phyloP scores from a whole-genome alignment of 2,888 invertebrate genomes.

The Tethea ocularis region DNA sequence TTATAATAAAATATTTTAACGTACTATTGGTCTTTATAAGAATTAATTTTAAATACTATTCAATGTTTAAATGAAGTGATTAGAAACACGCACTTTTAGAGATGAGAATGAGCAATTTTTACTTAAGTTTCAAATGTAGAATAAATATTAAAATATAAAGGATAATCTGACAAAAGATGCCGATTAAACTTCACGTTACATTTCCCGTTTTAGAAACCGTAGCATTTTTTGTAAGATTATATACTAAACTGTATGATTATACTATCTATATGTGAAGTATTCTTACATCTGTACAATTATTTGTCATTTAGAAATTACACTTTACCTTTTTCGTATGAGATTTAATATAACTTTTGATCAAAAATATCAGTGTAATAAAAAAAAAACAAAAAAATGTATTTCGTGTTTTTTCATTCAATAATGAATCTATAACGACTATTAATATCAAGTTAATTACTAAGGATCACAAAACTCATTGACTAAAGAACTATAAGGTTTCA shows the following conservation, averaged over 20 bases:
- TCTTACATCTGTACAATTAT: constrained; percentile 65
- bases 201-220: not conserved
- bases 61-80: constrained; percentile 59
- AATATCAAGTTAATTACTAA: constrained; percentile 55
- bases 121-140: constrained; percentile 36
- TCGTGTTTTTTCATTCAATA: constrained; percentile 11
- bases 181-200: not conserved
- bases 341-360: constrained; percentile 4
- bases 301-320: constrained; percentile 78
- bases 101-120: constrained; percentile 70
- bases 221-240: not conserved
- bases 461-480: constrained; percentile 77
- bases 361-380: not conserved
- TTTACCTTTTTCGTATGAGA: constrained; percentile 56
- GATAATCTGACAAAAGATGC: constrained; percentile 6
- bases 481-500: constrained; percentile 63
- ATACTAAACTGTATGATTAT: not conserved
- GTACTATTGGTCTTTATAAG: constrained; percentile 79
- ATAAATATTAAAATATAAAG: constrained; percentile 15
- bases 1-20: constrained; percentile 67
- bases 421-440: constrained; percentile 32
- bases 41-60: constrained; percentile 49
- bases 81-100: constrained; percentile 65
- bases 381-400: constrained; percentile 6
- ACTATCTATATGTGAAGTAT: constrained; percentile 40